phyloP scores from a whole-genome alignment of 2,888 invertebrate species.

The Ichneumoninae sp. region DNA sequence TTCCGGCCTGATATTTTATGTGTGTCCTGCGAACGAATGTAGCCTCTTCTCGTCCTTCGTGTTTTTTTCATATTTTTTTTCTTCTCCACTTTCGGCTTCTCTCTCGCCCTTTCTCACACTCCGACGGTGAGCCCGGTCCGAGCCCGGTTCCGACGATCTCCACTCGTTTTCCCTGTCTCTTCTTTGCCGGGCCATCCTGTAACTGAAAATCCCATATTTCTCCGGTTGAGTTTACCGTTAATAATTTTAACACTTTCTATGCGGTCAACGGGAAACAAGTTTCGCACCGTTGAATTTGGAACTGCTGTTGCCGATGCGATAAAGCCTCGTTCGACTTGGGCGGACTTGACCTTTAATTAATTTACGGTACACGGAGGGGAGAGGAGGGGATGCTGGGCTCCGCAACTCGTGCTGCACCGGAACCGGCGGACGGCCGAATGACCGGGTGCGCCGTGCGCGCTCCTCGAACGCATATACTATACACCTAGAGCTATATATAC shows the following conservation, averaged over 20 bases:
- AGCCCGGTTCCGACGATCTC: conserved; percentile 29
- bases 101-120: conserved; percentile 27
- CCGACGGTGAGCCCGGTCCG: conserved; percentile 59
- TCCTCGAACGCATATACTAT: conserved; percentile 42
- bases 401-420: background rate
- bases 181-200: conserved; percentile 47
- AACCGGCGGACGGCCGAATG: conserved; percentile 20
- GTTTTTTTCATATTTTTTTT: conserved; percentile 11
- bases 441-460: conserved; percentile 27
- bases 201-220: conserved; percentile 53
- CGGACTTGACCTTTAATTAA: conserved; percentile 57
- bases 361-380: conserved; percentile 20
- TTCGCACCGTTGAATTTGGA: conserved; percentile 16
- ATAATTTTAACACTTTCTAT: conserved; percentile 17
- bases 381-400: background rate
- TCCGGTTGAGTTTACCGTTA: conserved; percentile 10
- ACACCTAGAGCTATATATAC: conserved; percentile 13
- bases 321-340: conserved; percentile 15
- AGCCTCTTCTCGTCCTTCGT: conserved; percentile 50
- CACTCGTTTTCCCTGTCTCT: conserved; percentile 58
- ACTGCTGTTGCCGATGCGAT: conserved; percentile 14
- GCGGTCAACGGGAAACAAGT: conserved; percentile 14
- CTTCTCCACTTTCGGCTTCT: conserved; percentile 23
- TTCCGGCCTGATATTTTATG: conserved; percentile 83
- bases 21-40: conserved; percentile 75